Conservation (phyloP, 2,888 invertebrate genomes). For the Thecophora atra region DNA sequence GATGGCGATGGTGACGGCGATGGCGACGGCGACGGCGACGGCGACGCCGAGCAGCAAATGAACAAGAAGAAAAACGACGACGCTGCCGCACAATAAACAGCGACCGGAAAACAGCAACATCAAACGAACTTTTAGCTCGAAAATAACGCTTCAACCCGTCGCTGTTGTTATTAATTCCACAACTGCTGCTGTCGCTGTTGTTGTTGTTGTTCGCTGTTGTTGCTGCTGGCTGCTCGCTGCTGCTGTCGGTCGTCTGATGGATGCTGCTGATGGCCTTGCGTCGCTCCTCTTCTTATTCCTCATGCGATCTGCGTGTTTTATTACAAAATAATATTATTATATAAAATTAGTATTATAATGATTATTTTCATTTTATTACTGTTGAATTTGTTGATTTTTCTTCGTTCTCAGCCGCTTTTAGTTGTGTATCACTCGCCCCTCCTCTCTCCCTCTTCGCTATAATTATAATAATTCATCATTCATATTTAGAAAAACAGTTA, state of each 20-base stretch:
- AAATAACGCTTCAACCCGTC: background rate
- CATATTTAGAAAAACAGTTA: too few relatives aligned
- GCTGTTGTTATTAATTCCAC: background rate
- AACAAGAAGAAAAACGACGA: background rate
- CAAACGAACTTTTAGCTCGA: background rate
- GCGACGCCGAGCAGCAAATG: too few relatives aligned
- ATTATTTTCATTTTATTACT: too few relatives aligned
- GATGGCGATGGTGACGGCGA: too few relatives aligned
- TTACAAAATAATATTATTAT: background rate
- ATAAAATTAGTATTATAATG: too few relatives aligned
- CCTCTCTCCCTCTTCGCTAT: too few relatives aligned
- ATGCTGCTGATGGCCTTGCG: conserved; percentile 4
- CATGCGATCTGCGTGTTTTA: background rate
- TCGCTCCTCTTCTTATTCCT: conserved; percentile 26
- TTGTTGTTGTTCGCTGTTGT: conserved; percentile 3
- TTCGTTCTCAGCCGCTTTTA: too few relatives aligned
- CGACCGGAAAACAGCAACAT: background rate
- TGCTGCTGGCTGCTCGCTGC: background rate
- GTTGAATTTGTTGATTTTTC: too few relatives aligned
- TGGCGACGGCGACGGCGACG: too few relatives aligned
- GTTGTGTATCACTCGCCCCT: too few relatives aligned
- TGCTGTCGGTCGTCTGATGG: background rate
- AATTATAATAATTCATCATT: too few relatives aligned
- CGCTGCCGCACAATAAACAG: background rate
- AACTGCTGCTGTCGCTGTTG: background rate